A percentile compares a stretch with the other conserved stretches of the same genome.
These are phyloP conservation scores for Cebuella pygmaea DNA, from an alignment of 2,797 vertebrate species.

Conservation along the genomic window DNA sequence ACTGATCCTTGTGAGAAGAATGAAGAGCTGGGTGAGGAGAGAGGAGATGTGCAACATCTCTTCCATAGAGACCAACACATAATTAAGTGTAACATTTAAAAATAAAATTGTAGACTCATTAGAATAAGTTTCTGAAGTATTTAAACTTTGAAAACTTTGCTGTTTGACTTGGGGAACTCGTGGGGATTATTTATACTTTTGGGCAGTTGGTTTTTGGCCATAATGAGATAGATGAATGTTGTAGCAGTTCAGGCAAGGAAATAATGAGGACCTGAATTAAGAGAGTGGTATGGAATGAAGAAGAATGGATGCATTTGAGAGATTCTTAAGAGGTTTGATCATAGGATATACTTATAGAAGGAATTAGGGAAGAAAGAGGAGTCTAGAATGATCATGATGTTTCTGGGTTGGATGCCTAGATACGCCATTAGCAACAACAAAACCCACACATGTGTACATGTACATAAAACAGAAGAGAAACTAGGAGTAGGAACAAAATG, in stretches of 20 bases:
- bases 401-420: background rate
- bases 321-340: background rate
- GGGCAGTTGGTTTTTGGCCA: background rate
- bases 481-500: background rate
- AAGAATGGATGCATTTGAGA: background rate
- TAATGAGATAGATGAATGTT: background rate
- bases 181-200: background rate
- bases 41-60: background rate
- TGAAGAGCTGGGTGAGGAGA: background rate
- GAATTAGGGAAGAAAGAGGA: background rate
- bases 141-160: background rate
- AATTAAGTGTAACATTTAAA: conserved; percentile 7
- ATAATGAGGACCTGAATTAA: background rate
- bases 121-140: background rate
- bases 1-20: background rate
- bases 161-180: background rate
- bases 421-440: background rate
- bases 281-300: background rate
- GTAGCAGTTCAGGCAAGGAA: background rate
- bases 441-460: background rate
- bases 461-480: background rate
- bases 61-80: background rate
- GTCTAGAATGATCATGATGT: background rate
- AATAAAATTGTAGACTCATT: background rate
- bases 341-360: background rate